Percentiles rank a stretch among this genome's conserved stretches.
Evolutionary conservation across 2,797 vertebrate species (phyloP).

Genomic region (Enteromius paludinosus): DNA sequence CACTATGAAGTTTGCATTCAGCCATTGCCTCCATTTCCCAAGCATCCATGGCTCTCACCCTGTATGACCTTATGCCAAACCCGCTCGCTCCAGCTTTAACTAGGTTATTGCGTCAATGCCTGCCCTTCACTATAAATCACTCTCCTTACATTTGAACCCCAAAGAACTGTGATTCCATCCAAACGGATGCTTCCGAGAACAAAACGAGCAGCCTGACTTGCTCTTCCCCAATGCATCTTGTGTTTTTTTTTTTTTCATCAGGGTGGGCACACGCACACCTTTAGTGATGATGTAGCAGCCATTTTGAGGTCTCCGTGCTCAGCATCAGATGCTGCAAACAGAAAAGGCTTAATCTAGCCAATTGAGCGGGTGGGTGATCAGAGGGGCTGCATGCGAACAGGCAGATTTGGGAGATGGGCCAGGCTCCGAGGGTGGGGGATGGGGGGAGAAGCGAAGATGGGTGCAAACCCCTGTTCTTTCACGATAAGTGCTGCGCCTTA

Average conservation of each 20-base stretch:
- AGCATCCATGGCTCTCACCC: constrained; percentile 51
- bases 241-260: constrained; percentile 12
- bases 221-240: constrained; percentile 5
- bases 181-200: background rate
- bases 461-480: constrained; percentile 56
- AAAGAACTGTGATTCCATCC: constrained; percentile 21
- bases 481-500: constrained; percentile 60
- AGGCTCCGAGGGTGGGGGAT: constrained; percentile 39
- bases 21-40: constrained; percentile 9
- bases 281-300: constrained; percentile 58
- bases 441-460: constrained; percentile 6
- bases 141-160: constrained; percentile 52
- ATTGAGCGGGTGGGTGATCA: constrained; percentile 60
- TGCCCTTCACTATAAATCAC: constrained; percentile 57
- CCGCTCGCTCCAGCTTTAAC: constrained; percentile 43
- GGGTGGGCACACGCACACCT: constrained; percentile 48
- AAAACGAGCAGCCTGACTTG: background rate
- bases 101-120: constrained; percentile 57
- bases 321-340: constrained; percentile 60
- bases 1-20: background rate
- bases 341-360: constrained; percentile 61
- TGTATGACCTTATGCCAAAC: constrained; percentile 51
- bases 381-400: constrained; percentile 54
- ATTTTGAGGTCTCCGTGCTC: constrained; percentile 62
- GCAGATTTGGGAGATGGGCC: constrained; percentile 60